Conservation (phyloP, 1,140 invertebrate species). For the Oryzaephilus surinamensis region DNA sequence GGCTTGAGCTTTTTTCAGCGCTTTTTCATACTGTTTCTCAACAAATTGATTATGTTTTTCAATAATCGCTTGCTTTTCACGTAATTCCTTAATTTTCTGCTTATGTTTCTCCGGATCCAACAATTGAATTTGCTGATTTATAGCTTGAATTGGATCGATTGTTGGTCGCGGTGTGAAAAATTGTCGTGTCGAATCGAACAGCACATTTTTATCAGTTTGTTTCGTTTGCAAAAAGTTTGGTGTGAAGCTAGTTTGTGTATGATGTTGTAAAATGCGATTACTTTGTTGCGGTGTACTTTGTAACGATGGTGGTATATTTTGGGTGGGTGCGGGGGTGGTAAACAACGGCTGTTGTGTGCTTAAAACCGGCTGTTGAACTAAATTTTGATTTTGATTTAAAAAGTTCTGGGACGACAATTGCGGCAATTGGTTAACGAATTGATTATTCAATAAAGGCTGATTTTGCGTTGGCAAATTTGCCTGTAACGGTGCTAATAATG, state of each 20-base stretch:
- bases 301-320: conserved; percentile 1
- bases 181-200: too few species aligned
- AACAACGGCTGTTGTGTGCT: conserved; percentile 11
- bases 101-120: conserved; percentile 48
- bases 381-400: too few species aligned
- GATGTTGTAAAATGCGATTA: conserved; percentile 25
- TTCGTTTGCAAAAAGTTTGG: conserved; percentile 23
- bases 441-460: too few species aligned
- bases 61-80: conserved; percentile 53
- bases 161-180: conserved; percentile 30
- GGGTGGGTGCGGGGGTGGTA: conserved; percentile 3
- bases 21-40: conserved; percentile 56
- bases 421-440: too few species aligned
- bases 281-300: conserved; percentile 5
- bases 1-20: conserved; percentile 52
- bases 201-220: conserved; percentile 18
- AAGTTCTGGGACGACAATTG: too few species aligned
- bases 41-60: conserved; percentile 59
- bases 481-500: conserved; percentile 9
- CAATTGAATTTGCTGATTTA: conserved; percentile 37
- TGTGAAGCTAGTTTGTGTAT: conserved; percentile 34
- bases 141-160: conserved; percentile 26
- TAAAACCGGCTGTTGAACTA: too few species aligned
- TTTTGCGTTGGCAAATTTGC: too few species aligned
- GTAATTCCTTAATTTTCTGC: conserved; percentile 45